Evolutionary conservation across 2,797 vertebrate genomes (phyloP).

Genomic region (Sarcophilus harrisii): DNA sequence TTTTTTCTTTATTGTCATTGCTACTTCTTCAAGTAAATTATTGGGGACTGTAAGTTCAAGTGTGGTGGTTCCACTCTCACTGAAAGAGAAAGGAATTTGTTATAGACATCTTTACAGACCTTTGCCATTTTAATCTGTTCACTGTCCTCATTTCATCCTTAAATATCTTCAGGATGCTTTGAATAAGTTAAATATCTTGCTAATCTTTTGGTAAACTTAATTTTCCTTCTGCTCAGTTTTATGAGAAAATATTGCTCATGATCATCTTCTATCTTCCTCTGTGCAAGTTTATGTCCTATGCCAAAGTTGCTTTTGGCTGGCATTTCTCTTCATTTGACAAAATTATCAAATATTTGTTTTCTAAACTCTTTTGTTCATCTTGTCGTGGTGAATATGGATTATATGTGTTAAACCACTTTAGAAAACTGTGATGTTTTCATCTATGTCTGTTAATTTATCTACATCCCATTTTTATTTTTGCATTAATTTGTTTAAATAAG

Average conservation of each 20-base stretch:
- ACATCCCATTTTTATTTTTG: neutral
- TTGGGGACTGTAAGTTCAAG: neutral
- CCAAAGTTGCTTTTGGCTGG: neutral
- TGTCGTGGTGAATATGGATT: neutral
- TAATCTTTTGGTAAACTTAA: neutral
- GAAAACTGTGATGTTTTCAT: neutral
- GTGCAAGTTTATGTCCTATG: neutral
- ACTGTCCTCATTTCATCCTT: neutral
- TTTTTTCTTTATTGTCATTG: neutral
- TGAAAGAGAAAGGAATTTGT: neutral
- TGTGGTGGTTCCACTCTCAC: neutral
- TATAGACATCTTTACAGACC: neutral
- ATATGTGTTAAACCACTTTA: neutral
- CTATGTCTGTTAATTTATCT: neutral
- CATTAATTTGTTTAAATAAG: neutral
- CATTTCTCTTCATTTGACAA: neutral
- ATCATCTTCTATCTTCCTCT: neutral
- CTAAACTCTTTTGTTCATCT: neutral
- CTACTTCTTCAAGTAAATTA: neutral
- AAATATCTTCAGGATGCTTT: neutral
- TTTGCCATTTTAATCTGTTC: neutral
- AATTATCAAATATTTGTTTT: neutral
- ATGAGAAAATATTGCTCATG: neutral
- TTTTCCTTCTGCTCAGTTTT: neutral
- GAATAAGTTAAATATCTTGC: neutral